Conservation (phyloP, 2,888 invertebrate genomes). For the Cephalotes varians region DNA sequence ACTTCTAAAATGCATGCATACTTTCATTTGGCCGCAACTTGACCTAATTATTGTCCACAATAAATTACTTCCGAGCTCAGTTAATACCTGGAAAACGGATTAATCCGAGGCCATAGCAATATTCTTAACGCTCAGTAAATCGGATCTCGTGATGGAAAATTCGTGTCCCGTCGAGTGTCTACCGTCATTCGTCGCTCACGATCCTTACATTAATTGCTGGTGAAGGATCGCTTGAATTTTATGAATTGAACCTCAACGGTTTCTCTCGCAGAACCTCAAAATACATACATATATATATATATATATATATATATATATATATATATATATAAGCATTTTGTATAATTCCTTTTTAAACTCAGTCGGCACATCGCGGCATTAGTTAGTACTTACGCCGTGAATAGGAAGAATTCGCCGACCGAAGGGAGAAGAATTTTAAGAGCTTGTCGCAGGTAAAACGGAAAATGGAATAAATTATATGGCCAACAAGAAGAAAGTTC, state of each 20-base stretch:
- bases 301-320: not conserved
- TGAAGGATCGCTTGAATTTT: not conserved
- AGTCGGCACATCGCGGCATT: slow-evolving; percentile 49
- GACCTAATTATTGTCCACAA: slow-evolving; percentile 2
- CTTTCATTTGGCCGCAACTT: not conserved
- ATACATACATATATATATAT: not conserved
- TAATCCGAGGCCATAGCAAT: slow-evolving; percentile 1
- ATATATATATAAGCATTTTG: not conserved
- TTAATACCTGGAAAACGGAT: not conserved
- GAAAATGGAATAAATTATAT: slow-evolving; percentile 53
- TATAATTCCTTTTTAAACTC: not conserved
- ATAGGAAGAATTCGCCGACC: not conserved
- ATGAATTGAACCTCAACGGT: not conserved
- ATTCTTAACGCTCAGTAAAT: slow-evolving; percentile 31
- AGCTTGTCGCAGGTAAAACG: slow-evolving; percentile 35
- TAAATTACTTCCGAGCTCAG: not conserved
- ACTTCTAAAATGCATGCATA: not conserved
- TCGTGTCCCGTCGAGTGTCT: not conserved
- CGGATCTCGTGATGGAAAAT: slow-evolving; percentile 39
- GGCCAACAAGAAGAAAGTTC: not conserved
- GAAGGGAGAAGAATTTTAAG: slow-evolving; percentile 1
- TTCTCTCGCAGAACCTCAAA: not conserved
- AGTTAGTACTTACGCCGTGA: slow-evolving; percentile 55
- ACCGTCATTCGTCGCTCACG: not conserved
- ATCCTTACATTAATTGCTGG: slow-evolving; percentile 15